A percentile compares a stretch with the other conserved stretches of the same genome.
Evolutionary conservation across 2,113 vertebrate genomes (phyloP).

Genomic region (Labrus mixtus): DNA sequence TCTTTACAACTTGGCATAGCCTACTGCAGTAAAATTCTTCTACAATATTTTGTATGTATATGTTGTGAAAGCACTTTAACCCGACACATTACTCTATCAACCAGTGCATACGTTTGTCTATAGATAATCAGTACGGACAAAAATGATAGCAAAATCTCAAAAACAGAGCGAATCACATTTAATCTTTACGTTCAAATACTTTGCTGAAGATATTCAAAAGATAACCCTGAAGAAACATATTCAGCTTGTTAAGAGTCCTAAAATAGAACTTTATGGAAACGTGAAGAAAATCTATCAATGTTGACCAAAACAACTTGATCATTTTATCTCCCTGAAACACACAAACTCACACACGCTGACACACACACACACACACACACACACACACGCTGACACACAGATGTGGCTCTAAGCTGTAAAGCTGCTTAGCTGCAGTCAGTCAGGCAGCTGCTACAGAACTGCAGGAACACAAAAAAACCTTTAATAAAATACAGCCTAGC

Average conservation of each 20-base stretch:
- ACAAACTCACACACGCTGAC: conserved; percentile 21
- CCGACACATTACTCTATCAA: no score
- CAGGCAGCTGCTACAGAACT: conserved; percentile 35
- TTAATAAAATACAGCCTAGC: neutral
- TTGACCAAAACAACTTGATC: neutral
- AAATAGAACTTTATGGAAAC: conserved; percentile 9
- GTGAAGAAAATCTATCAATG: conserved; percentile 16
- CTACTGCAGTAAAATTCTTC: no score
- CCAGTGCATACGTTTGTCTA: no score
- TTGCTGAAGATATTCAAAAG: neutral
- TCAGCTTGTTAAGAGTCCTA: neutral
- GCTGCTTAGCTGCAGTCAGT: conserved; percentile 65
- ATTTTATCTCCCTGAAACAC: neutral
- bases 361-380: neutral
- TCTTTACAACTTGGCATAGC: no score
- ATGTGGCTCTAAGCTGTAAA: conserved; percentile 61
- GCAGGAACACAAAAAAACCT: conserved; percentile 19
- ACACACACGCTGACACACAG: conserved; percentile 21
- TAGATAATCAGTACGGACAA: no score
- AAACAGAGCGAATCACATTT: neutral
- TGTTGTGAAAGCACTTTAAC: no score
- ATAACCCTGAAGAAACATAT: neutral
- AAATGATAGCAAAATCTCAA: no score
- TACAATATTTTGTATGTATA: no score
- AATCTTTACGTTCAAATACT: neutral